phyloP scores from a whole-genome alignment of 2,797 vertebrate genomes.

The Moxostoma hubbsi region DNA sequence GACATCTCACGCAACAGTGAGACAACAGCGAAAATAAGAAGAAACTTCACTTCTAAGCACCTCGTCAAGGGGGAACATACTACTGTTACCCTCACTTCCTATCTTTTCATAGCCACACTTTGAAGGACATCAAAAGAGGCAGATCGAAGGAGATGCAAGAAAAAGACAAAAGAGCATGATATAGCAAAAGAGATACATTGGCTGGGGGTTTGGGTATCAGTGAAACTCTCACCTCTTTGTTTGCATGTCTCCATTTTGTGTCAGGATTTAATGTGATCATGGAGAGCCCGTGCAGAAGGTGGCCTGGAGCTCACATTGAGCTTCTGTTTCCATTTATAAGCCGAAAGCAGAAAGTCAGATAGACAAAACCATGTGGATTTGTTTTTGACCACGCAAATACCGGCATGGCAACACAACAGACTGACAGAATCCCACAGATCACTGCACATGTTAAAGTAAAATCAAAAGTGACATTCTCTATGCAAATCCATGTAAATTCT shows the following conservation, averaged over 20 bases:
- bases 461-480: slow-evolving; percentile 29
- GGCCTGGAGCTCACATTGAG: not conserved
- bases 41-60: slow-evolving; percentile 70
- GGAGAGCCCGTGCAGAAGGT: not conserved
- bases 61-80: slow-evolving; percentile 49
- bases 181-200: slow-evolving; percentile 13
- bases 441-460: slow-evolving; percentile 20
- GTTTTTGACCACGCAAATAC: slow-evolving; percentile 4
- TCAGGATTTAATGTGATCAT: slow-evolving; percentile 26
- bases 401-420: not conserved
- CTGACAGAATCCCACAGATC: slow-evolving; percentile 26
- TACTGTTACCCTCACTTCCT: slow-evolving; percentile 60
- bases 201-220: slow-evolving; percentile 17
- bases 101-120: slow-evolving; percentile 63
- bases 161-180: slow-evolving; percentile 22
- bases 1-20: slow-evolving; percentile 59
- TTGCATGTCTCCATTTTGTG: slow-evolving; percentile 32
- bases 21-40: slow-evolving; percentile 66
- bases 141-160: slow-evolving; percentile 45
- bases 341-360: slow-evolving; percentile 23
- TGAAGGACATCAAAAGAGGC: slow-evolving; percentile 66
- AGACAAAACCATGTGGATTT: not conserved
- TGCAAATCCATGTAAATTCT: slow-evolving; percentile 53
- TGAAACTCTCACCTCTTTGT: slow-evolving; percentile 28
- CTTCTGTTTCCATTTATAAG: slow-evolving; percentile 5